phyloP scores from a whole-genome alignment of 2,797 vertebrate species.

The Ciconia nigra region DNA sequence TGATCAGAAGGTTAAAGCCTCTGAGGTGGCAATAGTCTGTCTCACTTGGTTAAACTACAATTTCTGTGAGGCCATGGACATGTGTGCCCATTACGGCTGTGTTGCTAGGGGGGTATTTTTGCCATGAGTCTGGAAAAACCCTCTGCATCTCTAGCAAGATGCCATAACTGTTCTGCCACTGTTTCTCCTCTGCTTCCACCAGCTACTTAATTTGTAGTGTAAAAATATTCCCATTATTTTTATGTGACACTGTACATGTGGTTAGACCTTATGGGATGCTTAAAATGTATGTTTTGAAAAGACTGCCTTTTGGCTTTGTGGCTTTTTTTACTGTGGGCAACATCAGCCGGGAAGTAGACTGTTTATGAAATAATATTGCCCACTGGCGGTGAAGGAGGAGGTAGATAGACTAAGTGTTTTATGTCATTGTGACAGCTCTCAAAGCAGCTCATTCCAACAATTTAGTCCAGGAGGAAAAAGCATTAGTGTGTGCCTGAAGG shows the following conservation, averaged over 20 bases:
- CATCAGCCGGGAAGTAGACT: constrained; percentile 2
- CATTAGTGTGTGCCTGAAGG: constrained; percentile 55
- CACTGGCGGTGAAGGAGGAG: constrained; percentile 63
- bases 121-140: background rate
- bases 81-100: background rate
- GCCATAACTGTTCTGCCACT: background rate
- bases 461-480: constrained; percentile 70
- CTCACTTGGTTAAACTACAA: background rate
- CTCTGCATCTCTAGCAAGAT: background rate
- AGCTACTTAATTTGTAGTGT: constrained; percentile 23
- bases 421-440: constrained; percentile 75
- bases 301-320: constrained; percentile 27
- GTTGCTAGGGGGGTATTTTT: background rate
- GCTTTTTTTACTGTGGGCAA: constrained; percentile 20
- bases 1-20: background rate
- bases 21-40: background rate
- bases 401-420: constrained; percentile 70
- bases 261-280: constrained; percentile 24
- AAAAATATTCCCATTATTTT: constrained; percentile 33
- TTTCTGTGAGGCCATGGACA: background rate
- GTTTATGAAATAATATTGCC: constrained; percentile 74
- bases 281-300: constrained; percentile 38
- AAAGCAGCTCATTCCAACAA: constrained; percentile 65
- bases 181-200: constrained; percentile 11
- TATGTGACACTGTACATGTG: background rate